Evolutionary conservation across 2,888 invertebrate genomes (phyloP), one percentile per base, ranked within the genome.

Genomic region (Micoletzkya japonica): DNA sequence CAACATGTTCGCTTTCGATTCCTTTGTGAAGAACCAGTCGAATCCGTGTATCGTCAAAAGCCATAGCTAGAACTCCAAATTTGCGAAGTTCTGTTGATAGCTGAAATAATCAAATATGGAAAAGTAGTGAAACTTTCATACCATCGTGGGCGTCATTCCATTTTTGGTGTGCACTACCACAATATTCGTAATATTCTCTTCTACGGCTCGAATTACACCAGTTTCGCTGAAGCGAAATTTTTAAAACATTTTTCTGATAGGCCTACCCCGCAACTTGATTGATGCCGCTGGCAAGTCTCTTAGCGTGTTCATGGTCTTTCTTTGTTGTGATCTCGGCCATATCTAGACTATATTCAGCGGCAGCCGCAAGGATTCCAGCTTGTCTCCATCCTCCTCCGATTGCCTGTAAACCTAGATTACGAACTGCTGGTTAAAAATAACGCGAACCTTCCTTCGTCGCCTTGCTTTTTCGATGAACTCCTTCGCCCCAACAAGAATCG

Each of bases 331-430:
- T 91, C 6, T 91, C 89, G 81, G 91, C 90, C 44, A 87, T 82
- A 74, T 91, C 90, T n/a, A 97, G 86, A 0, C 93, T 92, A 34
- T 92, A 91, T 3, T 93, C 82, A 0, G 93, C 94, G 0, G 94
- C 92, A 0, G 95, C 95, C 0, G 95, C 95, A 66, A 97, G 84
- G 59, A 95, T 89, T 4, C 97, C 97, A 52, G 90, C 90, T 87
- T 97, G 96, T 70, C 96, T 89, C 94, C 94, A 93, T 1, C 92
- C 95, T 37, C 96, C 96, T 30, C 97, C 96, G 56, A 97, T 86
- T 59, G 91, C 92, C 88, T 96, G 95, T 69, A 26, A 44, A 10
- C 4, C 14, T 24, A 24, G 24, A 6, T 52, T 52, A 6, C 52
- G 44, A 44, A 20, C 44, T 52, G 52, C 20, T 20, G 20, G 20